Evolutionary conservation across 2,888 invertebrate genomes (phyloP).

Genomic region (Drepanosiphum platanoidis): DNA sequence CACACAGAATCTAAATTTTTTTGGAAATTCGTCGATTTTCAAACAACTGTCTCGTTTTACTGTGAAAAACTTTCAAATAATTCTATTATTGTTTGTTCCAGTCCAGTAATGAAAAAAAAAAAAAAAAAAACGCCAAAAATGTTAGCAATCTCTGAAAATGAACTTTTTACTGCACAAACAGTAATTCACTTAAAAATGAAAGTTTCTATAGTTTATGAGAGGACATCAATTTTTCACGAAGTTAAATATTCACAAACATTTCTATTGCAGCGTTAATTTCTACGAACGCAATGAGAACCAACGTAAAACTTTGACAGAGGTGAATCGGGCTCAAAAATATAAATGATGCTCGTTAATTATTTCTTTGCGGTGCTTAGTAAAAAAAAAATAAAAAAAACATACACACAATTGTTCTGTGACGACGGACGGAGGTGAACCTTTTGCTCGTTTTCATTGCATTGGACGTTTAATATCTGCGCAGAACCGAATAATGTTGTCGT

Average conservation of each 20-base stretch:
- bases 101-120: neutral
- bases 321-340: neutral
- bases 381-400: no score
- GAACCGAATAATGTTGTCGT: neutral
- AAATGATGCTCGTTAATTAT: neutral
- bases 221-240: conserved; percentile 1
- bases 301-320: neutral
- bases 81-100: neutral
- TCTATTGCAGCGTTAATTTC: neutral
- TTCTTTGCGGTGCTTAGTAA: neutral
- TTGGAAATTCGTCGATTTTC: no score
- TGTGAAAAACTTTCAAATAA: neutral
- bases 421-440: no score
- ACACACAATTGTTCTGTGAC: no score
- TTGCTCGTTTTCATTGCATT: no score
- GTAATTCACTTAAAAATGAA: conserved; percentile 15
- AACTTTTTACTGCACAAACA: neutral
- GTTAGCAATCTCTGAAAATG: neutral
- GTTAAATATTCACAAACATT: neutral
- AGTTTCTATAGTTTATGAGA: neutral
- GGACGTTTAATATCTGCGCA: neutral
- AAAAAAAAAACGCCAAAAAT: neutral
- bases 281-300: neutral
- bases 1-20: no score
- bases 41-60: neutral